Conservation (phyloP, 2,113 vertebrate genomes). For the Triplophysa siluroides region DNA sequence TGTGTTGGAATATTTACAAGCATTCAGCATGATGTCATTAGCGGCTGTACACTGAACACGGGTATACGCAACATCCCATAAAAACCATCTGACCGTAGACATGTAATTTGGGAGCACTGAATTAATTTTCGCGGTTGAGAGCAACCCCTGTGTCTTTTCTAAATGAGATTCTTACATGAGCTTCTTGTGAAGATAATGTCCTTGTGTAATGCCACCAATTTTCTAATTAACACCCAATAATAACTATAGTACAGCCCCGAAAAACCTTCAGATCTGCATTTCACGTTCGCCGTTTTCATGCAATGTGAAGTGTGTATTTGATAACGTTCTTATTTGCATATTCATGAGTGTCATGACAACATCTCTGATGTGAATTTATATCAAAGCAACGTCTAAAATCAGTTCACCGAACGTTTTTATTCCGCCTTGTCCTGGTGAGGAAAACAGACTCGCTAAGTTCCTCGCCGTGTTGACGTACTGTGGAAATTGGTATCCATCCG, state of each 20-base stretch:
- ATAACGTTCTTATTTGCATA: too few relatives aligned
- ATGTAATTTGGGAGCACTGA: constrained; percentile 36
- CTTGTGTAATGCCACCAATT: constrained; percentile 18
- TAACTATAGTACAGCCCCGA: constrained; percentile 14
- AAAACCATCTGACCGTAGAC: constrained; percentile 37
- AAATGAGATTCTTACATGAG: constrained; percentile 30
- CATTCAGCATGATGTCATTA: constrained; percentile 24
- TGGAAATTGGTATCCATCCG: constrained; percentile 16
- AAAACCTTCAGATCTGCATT: constrained; percentile 23
- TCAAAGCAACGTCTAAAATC: background rate
- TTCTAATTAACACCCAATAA: constrained; percentile 3
- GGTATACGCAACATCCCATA: constrained; percentile 23
- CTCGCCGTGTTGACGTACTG: background rate
- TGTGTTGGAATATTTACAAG: constrained; percentile 8
- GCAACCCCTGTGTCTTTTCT: constrained; percentile 16
- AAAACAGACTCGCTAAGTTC: constrained; percentile 1
- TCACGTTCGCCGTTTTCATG: background rate
- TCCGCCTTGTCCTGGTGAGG: background rate
- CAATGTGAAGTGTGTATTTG: background rate
- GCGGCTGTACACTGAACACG: background rate
- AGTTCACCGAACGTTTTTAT: too few relatives aligned
- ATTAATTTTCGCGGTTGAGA: constrained; percentile 40
- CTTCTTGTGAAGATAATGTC: constrained; percentile 9
- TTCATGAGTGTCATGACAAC: too few relatives aligned
- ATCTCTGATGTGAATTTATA: too few relatives aligned